Conservation (phyloP, 2,888 invertebrate genomes). For the Prenolepis imparis region DNA sequence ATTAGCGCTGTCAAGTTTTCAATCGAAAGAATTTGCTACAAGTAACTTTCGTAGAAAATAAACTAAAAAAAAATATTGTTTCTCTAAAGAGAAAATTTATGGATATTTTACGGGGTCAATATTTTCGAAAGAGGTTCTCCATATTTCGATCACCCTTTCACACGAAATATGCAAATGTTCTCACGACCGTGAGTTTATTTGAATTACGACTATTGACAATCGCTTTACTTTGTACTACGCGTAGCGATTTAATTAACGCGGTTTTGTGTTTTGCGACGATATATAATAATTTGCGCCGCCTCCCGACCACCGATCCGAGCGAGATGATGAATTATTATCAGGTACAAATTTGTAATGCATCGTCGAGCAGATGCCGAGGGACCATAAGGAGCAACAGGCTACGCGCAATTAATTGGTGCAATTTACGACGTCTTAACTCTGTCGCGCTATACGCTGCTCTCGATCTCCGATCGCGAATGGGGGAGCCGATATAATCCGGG, state of each 20-base stretch:
- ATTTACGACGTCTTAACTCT: slow-evolving; percentile 70
- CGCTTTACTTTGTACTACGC: not conserved
- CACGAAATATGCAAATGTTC: not conserved
- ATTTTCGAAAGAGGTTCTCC: not conserved
- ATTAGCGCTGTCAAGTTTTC: not conserved
- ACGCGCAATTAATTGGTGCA: slow-evolving; percentile 70
- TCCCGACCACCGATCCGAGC: not conserved
- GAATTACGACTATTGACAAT: not conserved
- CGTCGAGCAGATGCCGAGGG: slow-evolving; percentile 54
- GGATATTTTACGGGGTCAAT: not conserved
- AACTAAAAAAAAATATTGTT: not conserved
- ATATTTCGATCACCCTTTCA: not conserved
- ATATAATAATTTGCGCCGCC: not conserved
- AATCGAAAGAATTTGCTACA: not conserved
- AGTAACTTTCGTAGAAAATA: not conserved
- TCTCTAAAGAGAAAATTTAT: not conserved
- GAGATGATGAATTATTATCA: slow-evolving; percentile 54
- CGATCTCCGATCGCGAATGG: slow-evolving; percentile 62
- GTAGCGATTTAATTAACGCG: not conserved
- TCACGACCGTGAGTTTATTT: not conserved
- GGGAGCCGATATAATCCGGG: slow-evolving; percentile 66
- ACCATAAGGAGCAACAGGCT: slow-evolving; percentile 73
- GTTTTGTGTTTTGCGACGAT: slow-evolving; percentile 19
- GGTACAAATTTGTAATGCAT: slow-evolving; percentile 55
- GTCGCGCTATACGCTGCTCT: slow-evolving; percentile 47